Evolutionary conservation across 2,113 vertebrate genomes (phyloP).

Genomic region (Glaucidium brasilianum): DNA sequence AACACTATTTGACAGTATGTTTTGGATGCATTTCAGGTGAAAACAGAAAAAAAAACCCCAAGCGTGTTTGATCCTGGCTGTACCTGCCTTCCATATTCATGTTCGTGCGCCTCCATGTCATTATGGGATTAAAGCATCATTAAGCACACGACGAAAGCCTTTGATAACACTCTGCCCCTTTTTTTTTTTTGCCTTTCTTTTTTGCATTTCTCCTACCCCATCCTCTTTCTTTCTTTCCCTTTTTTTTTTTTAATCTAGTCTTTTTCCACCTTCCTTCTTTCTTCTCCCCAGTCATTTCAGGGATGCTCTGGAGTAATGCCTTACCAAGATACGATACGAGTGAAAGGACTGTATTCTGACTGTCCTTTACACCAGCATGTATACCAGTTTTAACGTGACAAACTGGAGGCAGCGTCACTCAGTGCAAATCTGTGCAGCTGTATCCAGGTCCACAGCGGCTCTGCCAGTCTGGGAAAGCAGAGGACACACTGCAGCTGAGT

Average conservation of each 20-base stretch:
- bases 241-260: neutral
- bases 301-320: neutral
- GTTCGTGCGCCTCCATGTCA: constrained; percentile 13
- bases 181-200: neutral
- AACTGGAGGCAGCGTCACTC: neutral
- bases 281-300: neutral
- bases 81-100: constrained; percentile 23
- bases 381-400: fast-evolving
- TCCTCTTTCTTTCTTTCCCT: neutral
- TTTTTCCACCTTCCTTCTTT: neutral
- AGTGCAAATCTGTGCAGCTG: neutral
- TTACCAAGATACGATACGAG: fast-evolving
- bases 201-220: neutral
- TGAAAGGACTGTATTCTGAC: neutral
- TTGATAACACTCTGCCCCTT: neutral
- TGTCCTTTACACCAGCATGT: neutral
- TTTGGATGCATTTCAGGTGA: constrained; percentile 22
- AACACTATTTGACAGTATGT: neutral
- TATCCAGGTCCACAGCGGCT: neutral
- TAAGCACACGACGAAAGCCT: constrained; percentile 10
- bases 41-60: neutral
- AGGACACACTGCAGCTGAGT: neutral
- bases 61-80: constrained; percentile 22
- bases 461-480: neutral
- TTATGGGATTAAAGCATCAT: constrained; percentile 45